Conservation (phyloP, 1,140 invertebrate genomes). For the Hirudo medicinalis region DNA sequence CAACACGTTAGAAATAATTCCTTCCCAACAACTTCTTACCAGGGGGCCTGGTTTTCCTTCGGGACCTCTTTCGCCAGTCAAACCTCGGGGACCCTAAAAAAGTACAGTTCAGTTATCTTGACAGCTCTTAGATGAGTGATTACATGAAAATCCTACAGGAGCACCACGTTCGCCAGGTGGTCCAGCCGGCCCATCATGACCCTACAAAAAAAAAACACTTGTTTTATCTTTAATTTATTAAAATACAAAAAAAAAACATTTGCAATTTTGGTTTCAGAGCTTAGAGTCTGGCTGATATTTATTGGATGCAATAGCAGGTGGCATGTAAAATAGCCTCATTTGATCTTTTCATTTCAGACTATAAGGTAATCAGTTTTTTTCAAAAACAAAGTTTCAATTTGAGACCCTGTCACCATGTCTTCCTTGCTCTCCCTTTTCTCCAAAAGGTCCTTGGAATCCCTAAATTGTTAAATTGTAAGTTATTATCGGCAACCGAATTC, state of each 20-base stretch:
- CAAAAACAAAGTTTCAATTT: conserved; percentile 2
- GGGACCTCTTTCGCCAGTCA: neutral
- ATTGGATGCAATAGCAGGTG: no score
- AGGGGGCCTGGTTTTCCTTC: conserved; percentile 7
- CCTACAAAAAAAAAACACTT: neutral
- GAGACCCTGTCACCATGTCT: neutral
- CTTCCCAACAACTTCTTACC: neutral
- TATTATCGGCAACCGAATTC: no score
- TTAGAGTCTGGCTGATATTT: no score
- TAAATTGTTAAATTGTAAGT: neutral
- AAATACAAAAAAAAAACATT: neutral
- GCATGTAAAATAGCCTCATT: no score
- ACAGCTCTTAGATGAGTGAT: neutral
- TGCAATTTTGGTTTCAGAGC: neutral
- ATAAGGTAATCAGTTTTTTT: neutral
- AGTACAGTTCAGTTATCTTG: neutral
- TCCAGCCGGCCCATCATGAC: conserved; percentile 1
- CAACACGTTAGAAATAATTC: neutral
- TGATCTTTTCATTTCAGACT: no score
- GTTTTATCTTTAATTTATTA: neutral
- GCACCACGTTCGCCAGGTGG: neutral
- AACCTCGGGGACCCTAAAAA: conserved; percentile 8
- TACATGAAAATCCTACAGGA: neutral
- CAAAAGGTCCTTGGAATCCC: neutral
- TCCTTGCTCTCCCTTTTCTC: conserved; percentile 7